A percentile compares a stretch with the other conserved stretches of the same genome.
Evolutionary conservation across 2,797 vertebrate species (phyloP).

Genomic region (Mormyrus hasselquistii): DNA sequence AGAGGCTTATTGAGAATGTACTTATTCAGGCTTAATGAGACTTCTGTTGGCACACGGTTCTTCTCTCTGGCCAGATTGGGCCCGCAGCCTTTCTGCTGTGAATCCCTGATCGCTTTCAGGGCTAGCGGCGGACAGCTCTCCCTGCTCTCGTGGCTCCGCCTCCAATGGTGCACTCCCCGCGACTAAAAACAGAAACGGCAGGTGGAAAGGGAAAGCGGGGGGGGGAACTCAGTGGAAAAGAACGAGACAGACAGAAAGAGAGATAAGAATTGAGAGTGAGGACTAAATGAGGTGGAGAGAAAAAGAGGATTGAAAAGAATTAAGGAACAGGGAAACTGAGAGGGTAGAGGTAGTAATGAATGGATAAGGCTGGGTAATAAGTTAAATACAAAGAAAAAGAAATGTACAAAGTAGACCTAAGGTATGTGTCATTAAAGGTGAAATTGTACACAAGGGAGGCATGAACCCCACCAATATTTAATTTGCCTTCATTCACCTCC

Average conservation of each 20-base stretch:
- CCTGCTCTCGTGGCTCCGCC: slow-evolving; percentile 10
- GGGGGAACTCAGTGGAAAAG: not conserved
- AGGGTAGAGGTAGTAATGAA: not conserved
- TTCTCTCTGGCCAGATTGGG: not conserved
- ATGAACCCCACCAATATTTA: not conserved
- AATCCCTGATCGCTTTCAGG: not conserved
- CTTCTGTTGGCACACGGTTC: not conserved
- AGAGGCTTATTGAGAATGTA: not conserved
- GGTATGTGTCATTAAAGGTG: not conserved
- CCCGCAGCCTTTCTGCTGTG: not conserved
- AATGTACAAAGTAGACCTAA: not conserved
- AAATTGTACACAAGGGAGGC: not conserved
- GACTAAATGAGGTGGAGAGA: not conserved
- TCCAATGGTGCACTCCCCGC: not conserved
- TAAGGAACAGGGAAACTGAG: not conserved
- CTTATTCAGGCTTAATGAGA: not conserved
- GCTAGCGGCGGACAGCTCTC: slow-evolving; percentile 21
- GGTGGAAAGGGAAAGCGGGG: not conserved
- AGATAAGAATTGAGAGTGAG: not conserved
- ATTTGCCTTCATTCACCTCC: not conserved
- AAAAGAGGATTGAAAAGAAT: not conserved
- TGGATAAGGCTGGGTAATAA: not conserved
- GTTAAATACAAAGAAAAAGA: not conserved
- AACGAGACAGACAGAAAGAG: not conserved
- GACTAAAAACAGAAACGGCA: not conserved